phyloP scores from a whole-genome alignment of 1,140 invertebrate species.

The Mactra quadrangularis region DNA sequence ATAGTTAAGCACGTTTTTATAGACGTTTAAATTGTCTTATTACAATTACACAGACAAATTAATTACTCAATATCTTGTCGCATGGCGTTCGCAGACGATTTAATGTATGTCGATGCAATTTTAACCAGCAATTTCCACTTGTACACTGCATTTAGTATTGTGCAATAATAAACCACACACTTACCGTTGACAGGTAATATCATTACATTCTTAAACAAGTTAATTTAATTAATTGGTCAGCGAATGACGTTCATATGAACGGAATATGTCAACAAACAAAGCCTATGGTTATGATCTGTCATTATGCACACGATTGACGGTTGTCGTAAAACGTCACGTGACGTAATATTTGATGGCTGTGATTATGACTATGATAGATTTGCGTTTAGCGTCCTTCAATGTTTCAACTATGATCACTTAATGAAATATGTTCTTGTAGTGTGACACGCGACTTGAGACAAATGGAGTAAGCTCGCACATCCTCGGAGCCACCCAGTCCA shows the following conservation, averaged over 20 bases:
- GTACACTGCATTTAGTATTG: too few relatives aligned
- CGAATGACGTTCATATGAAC: constrained; percentile 5
- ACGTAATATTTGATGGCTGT: constrained; percentile 32
- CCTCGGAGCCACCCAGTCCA: constrained; percentile 12
- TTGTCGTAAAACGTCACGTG: constrained; percentile 14
- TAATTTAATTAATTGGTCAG: constrained; percentile 38
- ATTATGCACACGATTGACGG: neutral
- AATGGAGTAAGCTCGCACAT: constrained; percentile 2
- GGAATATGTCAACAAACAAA: neutral
- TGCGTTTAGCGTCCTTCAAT: constrained; percentile 14
- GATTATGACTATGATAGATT: constrained; percentile 43
- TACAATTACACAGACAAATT: too few relatives aligned
- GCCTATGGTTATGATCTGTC: constrained; percentile 33
- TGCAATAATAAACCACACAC: too few relatives aligned
- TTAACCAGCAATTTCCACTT: too few relatives aligned
- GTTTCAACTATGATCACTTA: constrained; percentile 18
- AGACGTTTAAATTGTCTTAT: too few relatives aligned
- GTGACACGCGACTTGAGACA: constrained; percentile 32
- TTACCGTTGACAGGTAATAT: neutral
- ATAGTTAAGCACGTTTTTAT: too few relatives aligned
- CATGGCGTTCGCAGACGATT: too few relatives aligned
- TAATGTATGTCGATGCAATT: too few relatives aligned
- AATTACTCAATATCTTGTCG: too few relatives aligned
- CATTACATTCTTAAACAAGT: neutral
- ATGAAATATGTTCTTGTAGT: constrained; percentile 32